Conservation (phyloP, 2,888 invertebrate species). For the Oxytorus armatus region DNA sequence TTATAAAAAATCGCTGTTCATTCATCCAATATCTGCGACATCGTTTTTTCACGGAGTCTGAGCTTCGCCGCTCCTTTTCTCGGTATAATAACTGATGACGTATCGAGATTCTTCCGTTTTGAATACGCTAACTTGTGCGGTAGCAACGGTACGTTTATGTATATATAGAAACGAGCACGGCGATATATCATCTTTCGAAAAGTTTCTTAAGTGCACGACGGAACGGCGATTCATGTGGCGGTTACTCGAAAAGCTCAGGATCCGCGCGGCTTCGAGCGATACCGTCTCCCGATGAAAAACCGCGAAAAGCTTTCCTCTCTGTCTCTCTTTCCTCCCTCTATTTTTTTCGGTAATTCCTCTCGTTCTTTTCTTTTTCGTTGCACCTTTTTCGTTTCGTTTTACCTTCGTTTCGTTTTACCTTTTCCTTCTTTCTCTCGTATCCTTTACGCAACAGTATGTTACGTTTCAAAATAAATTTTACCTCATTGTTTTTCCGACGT, state of each 20-base stretch:
- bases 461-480: too few relatives aligned
- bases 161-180: slow-evolving; percentile 34
- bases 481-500: too few relatives aligned
- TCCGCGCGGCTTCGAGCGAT: slow-evolving; percentile 26
- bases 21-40: neutral
- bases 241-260: slow-evolving; percentile 51
- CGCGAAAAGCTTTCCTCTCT: slow-evolving; percentile 57
- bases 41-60: slow-evolving; percentile 1
- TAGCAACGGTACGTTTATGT: slow-evolving; percentile 14
- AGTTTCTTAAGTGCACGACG: slow-evolving; percentile 71
- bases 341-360: slow-evolving; percentile 58
- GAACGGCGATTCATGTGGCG: slow-evolving; percentile 63
- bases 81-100: slow-evolving; percentile 33
- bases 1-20: neutral
- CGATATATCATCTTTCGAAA: slow-evolving; percentile 73
- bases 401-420: slow-evolving; percentile 54
- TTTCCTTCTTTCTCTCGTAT: slow-evolving; percentile 18
- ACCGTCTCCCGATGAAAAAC: slow-evolving; percentile 49
- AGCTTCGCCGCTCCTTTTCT: neutral
- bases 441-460: too few relatives aligned
- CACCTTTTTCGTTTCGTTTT: slow-evolving; percentile 22
- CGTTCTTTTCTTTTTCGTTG: slow-evolving; percentile 64
- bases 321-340: slow-evolving; percentile 12
- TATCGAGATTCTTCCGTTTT: slow-evolving; percentile 12
- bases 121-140: neutral